These are phyloP conservation scores for Drosophila leontia DNA, from an alignment of 1,140 invertebrate genomes.

Conservation along the genomic window DNA sequence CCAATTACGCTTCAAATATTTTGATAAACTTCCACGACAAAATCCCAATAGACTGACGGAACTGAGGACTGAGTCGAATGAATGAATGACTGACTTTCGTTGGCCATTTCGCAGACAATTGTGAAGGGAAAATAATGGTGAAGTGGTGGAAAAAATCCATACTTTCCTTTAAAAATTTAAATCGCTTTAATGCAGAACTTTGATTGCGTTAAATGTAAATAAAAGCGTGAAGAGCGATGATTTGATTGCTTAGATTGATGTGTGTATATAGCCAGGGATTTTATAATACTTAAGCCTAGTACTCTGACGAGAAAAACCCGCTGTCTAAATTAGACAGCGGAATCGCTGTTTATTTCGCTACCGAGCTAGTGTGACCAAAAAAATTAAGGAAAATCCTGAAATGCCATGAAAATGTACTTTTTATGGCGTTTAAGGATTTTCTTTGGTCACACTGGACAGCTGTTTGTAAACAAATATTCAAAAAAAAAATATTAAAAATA, in stretches of 20 bases:
- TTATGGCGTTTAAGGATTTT: too few relatives aligned
- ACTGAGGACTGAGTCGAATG: not conserved
- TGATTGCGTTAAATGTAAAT: not conserved
- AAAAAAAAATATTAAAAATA: too few relatives aligned
- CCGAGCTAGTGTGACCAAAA: too few relatives aligned
- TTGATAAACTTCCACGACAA: slow-evolving; percentile 52
- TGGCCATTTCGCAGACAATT: slow-evolving; percentile 15
- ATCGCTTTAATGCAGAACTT: not conserved
- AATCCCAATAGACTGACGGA: slow-evolving; percentile 18
- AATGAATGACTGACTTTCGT: slow-evolving; percentile 16
- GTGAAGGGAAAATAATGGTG: not conserved
- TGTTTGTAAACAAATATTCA: too few relatives aligned
- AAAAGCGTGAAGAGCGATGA: slow-evolving; percentile 10
- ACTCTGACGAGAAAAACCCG: too few relatives aligned
- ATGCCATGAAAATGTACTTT: too few relatives aligned
- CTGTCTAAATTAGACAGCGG: too few relatives aligned
- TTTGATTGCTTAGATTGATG: not conserved
- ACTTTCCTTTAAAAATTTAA: slow-evolving; percentile 14
- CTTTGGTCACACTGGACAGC: too few relatives aligned
- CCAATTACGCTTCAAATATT: slow-evolving; percentile 79
- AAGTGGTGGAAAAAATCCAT: not conserved
- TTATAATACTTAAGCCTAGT: not conserved
- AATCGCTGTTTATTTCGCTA: too few relatives aligned
- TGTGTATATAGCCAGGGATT: not conserved
- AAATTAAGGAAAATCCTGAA: too few relatives aligned